Percentiles rank a stretch among this genome's conserved stretches.
phyloP scores from a whole-genome alignment of 2,797 vertebrate species.

The Australoheros facetus region DNA sequence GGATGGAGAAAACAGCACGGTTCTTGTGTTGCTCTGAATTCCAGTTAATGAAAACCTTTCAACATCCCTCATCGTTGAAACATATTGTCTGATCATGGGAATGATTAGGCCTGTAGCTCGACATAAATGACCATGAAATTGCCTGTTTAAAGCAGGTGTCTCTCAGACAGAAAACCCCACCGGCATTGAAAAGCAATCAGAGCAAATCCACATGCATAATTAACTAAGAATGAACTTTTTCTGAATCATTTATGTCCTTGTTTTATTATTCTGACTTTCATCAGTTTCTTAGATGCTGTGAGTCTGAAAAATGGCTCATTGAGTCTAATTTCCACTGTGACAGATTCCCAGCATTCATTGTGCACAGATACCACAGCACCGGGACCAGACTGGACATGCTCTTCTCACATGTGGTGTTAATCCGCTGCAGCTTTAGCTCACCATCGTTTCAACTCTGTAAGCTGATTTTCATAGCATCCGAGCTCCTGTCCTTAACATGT shows the following conservation, averaged over 20 bases:
- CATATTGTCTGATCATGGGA: slow-evolving; percentile 21
- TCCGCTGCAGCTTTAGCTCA: background rate
- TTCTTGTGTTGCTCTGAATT: slow-evolving; percentile 8
- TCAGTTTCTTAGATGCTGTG: slow-evolving; percentile 14
- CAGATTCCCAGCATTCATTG: slow-evolving; percentile 33
- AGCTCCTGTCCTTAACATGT: background rate
- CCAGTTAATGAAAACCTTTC: slow-evolving; percentile 32
- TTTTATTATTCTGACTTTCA: slow-evolving; percentile 15
- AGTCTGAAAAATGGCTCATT: slow-evolving; percentile 28
- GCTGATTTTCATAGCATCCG: background rate
- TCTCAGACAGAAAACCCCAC: slow-evolving; percentile 14
- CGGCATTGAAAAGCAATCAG: slow-evolving; percentile 15
- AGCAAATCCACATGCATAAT: slow-evolving; percentile 25
- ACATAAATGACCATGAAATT: slow-evolving; percentile 30
- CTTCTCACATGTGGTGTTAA: slow-evolving; percentile 25
- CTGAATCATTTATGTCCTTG: background rate
- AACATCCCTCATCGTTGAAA: slow-evolving; percentile 8
- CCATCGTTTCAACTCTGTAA: background rate
- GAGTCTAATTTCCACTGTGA: slow-evolving; percentile 22
- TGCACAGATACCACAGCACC: slow-evolving; percentile 20
- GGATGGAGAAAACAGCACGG: background rate
- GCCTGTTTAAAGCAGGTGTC: background rate
- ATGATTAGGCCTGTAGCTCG: slow-evolving; percentile 8
- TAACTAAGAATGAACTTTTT: slow-evolving; percentile 7
- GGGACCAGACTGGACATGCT: slow-evolving; percentile 45